Conservation (phyloP, 2,888 invertebrate genomes). For the Leptopterna dolabrata region DNA sequence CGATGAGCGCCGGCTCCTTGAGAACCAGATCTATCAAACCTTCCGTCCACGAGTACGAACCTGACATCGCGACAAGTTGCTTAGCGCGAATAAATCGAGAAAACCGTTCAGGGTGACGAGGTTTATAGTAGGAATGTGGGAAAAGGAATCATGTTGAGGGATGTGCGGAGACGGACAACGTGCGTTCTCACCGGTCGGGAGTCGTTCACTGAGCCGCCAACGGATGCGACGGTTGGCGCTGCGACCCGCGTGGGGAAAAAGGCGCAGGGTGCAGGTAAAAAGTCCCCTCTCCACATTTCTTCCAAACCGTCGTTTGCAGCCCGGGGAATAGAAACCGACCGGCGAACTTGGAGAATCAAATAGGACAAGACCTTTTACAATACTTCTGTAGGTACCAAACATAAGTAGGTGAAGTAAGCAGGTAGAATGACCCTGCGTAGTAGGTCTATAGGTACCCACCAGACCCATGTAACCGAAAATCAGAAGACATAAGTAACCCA, state of each 20-base stretch:
- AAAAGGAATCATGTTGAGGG: not conserved
- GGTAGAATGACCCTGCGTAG: no score
- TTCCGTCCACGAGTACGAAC: not conserved
- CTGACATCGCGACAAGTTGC: not conserved
- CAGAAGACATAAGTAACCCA: no score
- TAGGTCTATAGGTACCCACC: no score
- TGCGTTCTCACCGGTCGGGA: not conserved
- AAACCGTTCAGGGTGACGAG: not conserved
- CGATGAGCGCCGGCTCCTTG: not conserved
- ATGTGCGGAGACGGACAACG: not conserved
- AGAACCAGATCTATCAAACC: not conserved
- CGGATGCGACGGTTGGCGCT: not conserved
- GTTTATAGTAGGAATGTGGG: not conserved
- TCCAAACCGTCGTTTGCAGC: not conserved
- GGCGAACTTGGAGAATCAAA: not conserved
- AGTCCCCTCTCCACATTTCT: no score
- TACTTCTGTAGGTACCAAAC: no score
- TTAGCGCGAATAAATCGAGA: not conserved
- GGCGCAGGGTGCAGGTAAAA: not conserved
- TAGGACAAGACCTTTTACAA: not conserved
- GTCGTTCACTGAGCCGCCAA: not conserved
- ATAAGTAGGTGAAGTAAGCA: no score
- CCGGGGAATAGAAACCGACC: not conserved
- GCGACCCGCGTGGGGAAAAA: not conserved
- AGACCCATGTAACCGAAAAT: no score